Evolutionary conservation across 2,888 invertebrate genomes (phyloP), one percentile per base, ranked within the genome.

Genomic region (Automeris io): DNA sequence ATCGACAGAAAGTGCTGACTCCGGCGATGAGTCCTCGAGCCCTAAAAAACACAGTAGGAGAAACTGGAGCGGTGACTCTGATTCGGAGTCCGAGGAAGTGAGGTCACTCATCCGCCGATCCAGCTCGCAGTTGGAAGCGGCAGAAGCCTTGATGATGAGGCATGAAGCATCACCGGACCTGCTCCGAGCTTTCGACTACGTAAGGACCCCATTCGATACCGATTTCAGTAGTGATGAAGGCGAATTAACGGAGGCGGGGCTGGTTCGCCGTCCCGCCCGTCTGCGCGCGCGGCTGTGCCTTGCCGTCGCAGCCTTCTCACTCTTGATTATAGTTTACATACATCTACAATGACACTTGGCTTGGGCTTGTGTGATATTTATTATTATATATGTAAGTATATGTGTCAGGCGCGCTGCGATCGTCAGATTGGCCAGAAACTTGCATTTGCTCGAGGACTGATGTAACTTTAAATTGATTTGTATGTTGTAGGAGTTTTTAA

Each of bases 21-120:
- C 83, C 1, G 85, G 79, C 39, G 76, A 64, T 39, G 76, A 71
- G 33, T 70, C 73, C 5, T 74, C 79, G 16, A 74, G 80, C 33
- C 78, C 81, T 5, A 77, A 76, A 55, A 77, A 79, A 54, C 74
- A 74, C 40, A 66, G 74, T 26, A 54, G 79, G 0, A 54, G 75
- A 40, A 68, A 67, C 41, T 74, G 75, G 67, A 71, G 67, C 25
- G 62, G 65, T 39, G 88, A 88, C 54, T 90, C 91, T 34, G 92
- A 92, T 58, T 91, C 91, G 39, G 92, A 92, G 57, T 70, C 88
- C 22, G 92, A 92, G 49, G 91, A 91, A 47, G 79, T 91, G 23
- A 88, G 90, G 34, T 87, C 91, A 54, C 74, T 93, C 22, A 74
- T 93, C 35, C 87, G 90, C 33, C 88, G 90, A 41, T 92, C 92